Evolutionary conservation across 2,888 invertebrate species (phyloP), one percentile per base, ranked within the genome.

Genomic region (Brachylomia viminalis): DNA sequence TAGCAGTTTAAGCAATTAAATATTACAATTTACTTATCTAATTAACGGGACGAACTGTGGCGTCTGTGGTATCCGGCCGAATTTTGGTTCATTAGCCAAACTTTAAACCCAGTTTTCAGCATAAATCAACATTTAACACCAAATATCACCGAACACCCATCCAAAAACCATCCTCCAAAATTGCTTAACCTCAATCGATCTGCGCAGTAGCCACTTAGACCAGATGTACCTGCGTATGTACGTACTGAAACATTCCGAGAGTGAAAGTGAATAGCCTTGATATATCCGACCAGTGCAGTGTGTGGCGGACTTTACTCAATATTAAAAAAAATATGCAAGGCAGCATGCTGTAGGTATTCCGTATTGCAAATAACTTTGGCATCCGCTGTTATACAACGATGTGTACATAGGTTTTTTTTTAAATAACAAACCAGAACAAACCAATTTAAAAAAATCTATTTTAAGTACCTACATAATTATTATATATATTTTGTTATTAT

Each of bases 211-310:
- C 47, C 52, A 66, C 68, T 79, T 73, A 79, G 75, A 70, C 66
- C 65, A 80, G 62, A 67, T 62, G 67, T 83, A 70, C 62, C 20
- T 30, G 17, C 27, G 83, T 42, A 70, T 56, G 62, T 77, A 77
- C 42, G 47, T 80, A 77, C 82, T 70, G 72, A 70, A 84, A 72
- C 52, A 54, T 30, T 66, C 27, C 11, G 65, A n/a, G 61, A 86
- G 87, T 75, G 87, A 86, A 85, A 86, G 86, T 83, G 42, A 76
- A 80, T 67, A 74, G 75, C 86, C 86, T 86, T 86, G 86, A 75
- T 75, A 67, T 17, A 56, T 38, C 38, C 11, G 56, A 33, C 58
- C 66, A 54, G 27, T n/a, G n/a, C n/a, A 33, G 38, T 62, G 65
- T 67, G 58, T 65, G 42, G 33, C 17, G 58, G 47, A 73, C 77